Evolutionary conservation across 2,113 vertebrate genomes (phyloP).

Genomic region (Limanda limanda): DNA sequence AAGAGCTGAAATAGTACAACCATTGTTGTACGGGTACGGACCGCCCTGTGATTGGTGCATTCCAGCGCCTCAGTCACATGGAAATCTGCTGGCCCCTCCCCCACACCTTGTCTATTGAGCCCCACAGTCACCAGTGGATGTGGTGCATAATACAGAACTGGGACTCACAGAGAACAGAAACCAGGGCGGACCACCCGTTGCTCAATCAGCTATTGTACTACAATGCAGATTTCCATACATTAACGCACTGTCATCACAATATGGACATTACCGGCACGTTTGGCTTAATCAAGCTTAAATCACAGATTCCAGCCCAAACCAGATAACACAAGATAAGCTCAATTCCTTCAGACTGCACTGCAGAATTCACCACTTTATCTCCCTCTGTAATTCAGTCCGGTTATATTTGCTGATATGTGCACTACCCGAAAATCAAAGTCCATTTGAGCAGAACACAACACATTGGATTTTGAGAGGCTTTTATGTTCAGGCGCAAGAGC

Average conservation of each 20-base stretch:
- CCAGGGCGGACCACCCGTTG: slow-evolving; percentile 17
- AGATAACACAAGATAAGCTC: neutral
- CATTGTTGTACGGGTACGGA: slow-evolving; percentile 69
- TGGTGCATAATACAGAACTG: slow-evolving; percentile 29
- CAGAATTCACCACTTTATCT: slow-evolving; percentile 9
- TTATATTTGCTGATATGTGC: slow-evolving; percentile 12
- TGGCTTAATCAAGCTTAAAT: slow-evolving; percentile 7
- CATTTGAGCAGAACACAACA: slow-evolving; percentile 17
- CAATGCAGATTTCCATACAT: neutral
- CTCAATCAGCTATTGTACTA: neutral
- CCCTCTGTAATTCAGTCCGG: slow-evolving; percentile 5
- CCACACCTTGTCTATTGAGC: slow-evolving; percentile 42
- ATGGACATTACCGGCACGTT: neutral
- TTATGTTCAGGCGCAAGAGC: slow-evolving; percentile 8
- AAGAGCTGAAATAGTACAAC: slow-evolving; percentile 72
- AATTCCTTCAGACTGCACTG: neutral
- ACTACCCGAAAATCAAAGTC: slow-evolving; percentile 37
- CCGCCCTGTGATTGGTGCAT: slow-evolving; percentile 74
- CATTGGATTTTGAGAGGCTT: slow-evolving; percentile 32
- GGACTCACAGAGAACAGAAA: slow-evolving; percentile 27
- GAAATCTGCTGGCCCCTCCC: slow-evolving; percentile 65
- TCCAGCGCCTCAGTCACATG: slow-evolving; percentile 67
- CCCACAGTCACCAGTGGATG: slow-evolving; percentile 27
- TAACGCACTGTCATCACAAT: neutral
- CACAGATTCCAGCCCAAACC: neutral